These are phyloP conservation scores for Platyura marginata DNA, from an alignment of 1,140 invertebrate species.

Conservation along the genomic window DNA sequence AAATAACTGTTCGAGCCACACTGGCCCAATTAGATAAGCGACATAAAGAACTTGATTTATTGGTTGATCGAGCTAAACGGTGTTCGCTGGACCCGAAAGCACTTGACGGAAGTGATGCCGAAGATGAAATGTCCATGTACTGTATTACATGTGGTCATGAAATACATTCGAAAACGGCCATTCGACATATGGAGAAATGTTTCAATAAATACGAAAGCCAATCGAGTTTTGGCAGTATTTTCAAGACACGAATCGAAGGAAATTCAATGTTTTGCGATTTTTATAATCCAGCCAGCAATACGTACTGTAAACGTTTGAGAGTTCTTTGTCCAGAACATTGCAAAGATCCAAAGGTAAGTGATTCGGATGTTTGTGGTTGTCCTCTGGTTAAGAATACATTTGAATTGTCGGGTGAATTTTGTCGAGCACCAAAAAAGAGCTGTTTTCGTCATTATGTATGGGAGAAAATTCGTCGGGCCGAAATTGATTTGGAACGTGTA, in stretches of 20 bases:
- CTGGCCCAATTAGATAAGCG: conserved; percentile 60
- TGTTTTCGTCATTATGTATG: conserved; percentile 87
- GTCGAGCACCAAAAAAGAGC: conserved; percentile 64
- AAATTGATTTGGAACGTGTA: conserved; percentile 61
- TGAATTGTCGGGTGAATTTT: conserved; percentile 46
- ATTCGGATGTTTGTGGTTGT: conserved; percentile 77
- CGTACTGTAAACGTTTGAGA: conserved; percentile 89
- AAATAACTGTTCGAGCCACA: conserved; percentile 52
- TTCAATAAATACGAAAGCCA: conserved; percentile 96
- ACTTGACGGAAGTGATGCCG: conserved; percentile 31
- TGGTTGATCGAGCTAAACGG: conserved; percentile 57
- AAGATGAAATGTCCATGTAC: conserved; percentile 76
- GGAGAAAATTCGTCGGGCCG: conserved; percentile 85
- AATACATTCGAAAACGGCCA: conserved; percentile 67
- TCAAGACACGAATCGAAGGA: conserved; percentile 83
- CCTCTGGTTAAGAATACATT: conserved; percentile 73
- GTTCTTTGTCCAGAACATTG: conserved; percentile 96
- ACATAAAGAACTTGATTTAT: conserved; percentile 58
- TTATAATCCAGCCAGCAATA: conserved; percentile 74
- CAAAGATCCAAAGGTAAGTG: conserved; percentile 82
- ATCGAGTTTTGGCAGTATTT: conserved; percentile 88
- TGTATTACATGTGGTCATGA: conserved; percentile 95
- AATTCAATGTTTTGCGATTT: conserved; percentile 96
- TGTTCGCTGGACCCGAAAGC: conserved; percentile 40
- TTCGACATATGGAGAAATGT: conserved; percentile 91